phyloP scores from a whole-genome alignment of 2,888 invertebrate species.

The Watsonalla binaria region DNA sequence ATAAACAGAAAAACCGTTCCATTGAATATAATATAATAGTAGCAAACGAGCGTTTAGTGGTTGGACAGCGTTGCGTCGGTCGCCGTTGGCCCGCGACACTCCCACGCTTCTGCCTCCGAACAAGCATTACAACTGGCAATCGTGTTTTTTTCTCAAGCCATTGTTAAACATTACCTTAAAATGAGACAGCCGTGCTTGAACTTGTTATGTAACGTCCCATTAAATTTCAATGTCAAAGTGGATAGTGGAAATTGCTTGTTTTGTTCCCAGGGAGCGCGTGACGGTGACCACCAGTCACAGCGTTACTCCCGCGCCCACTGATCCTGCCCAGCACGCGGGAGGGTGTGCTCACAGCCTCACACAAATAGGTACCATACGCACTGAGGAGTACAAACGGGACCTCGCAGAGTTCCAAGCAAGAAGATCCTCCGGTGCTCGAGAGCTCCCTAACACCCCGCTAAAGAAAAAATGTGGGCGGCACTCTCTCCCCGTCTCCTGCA shows the following conservation, averaged over 20 bases:
- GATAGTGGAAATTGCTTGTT: neutral
- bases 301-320: constrained; percentile 32
- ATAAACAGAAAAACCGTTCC: neutral
- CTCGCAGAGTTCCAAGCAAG: constrained; percentile 72
- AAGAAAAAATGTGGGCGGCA: constrained; percentile 65
- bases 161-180: constrained; percentile 25
- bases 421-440: constrained; percentile 48
- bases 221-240: constrained; percentile 3
- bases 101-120: constrained; percentile 43
- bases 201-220: neutral
- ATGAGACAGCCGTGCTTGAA: constrained; percentile 1
- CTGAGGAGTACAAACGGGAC: constrained; percentile 70
- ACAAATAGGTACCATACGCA: constrained; percentile 62
- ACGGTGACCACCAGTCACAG: constrained; percentile 58
- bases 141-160: constrained; percentile 29
- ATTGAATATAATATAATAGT: constrained; percentile 19
- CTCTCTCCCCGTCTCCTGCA: constrained; percentile 64
- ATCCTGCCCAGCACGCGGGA: constrained; percentile 16
- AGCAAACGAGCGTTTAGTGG: constrained; percentile 20
- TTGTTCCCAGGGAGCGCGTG: constrained; percentile 60
- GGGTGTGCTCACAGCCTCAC: constrained; percentile 21
- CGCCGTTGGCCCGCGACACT: constrained; percentile 41
- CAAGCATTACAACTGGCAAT: neutral
- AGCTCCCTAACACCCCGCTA: constrained; percentile 45
- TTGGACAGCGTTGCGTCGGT: constrained; percentile 17